Conservation (phyloP, 2,888 invertebrate species). For the Alsophila aescularia region DNA sequence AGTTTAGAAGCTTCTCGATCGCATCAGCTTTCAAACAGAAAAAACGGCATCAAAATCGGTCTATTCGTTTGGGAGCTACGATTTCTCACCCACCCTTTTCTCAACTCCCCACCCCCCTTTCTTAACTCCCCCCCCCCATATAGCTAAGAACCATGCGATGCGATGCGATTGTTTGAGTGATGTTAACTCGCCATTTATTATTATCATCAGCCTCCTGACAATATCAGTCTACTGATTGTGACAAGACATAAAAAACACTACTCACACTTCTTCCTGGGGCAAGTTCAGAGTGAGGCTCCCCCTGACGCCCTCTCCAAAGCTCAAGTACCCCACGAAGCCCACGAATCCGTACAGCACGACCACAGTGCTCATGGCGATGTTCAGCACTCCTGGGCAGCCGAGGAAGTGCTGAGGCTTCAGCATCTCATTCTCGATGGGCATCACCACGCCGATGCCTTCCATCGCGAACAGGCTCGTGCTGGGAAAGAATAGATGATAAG, state of each 20-base stretch:
- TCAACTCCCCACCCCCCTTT: too few species aligned
- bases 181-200: too few species aligned
- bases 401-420: conserved; percentile 91
- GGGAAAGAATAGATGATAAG: conserved; percentile 31
- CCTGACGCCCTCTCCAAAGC: conserved; percentile 89
- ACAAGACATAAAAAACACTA: conserved; percentile 40
- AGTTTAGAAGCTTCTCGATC: too few species aligned
- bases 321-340: conserved; percentile 95
- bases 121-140: too few species aligned
- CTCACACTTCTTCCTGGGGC: conserved; percentile 87
- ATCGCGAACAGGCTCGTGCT: conserved; percentile 98
- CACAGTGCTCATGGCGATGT: conserved; percentile 93
- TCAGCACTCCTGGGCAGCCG: conserved; percentile 93
- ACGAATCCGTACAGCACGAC: conserved; percentile 91
- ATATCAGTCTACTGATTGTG: too few species aligned
- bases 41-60: too few species aligned
- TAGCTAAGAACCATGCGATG: too few species aligned
- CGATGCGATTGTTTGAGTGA: too few species aligned
- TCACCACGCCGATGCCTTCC: conserved; percentile 97
- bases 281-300: conserved; percentile 94
- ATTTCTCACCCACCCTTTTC: too few species aligned
- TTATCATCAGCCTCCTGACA: too few species aligned
- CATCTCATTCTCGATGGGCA: conserved; percentile 98
- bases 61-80: too few species aligned
- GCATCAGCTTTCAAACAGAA: too few species aligned